Base-by-base conservation (phyloP, 2,888 invertebrate genomes). In the Malacosoma neustria region DNA sequence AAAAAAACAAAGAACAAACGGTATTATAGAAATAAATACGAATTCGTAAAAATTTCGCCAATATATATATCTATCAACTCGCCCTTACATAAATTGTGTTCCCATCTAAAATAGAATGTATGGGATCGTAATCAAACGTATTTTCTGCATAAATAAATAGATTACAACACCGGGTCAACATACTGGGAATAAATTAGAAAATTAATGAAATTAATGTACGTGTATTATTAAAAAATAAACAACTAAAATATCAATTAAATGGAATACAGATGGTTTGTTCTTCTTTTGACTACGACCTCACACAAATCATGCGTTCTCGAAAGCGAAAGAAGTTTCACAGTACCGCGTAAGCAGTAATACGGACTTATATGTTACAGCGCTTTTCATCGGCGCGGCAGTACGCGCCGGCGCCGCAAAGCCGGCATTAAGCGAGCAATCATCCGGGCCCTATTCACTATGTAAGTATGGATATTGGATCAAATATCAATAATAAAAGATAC, bases 391-490 rank as follows among this genome's bases (percentile, higher is more conserved):
- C 31, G 36, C 35, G 41, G 40, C 37, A 36, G 37, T 43, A 57
- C 58, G 56, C 54, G 54, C 60, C 57, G 43, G 33, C 38, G 51
- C 47, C 39, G 48, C 35, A 37, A 32, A 33, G 43, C 32, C 41
- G 43, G 57, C 57, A 59, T 57, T 56, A 57, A 62, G 66, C 66
- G 60, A 52, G 66, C 61, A 37, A 45, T 45, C 42, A 40, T 43
- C 13, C 31, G 29, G 39, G 39, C 32, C 36, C 34, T 13, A 36
- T 22, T 22, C 22, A 22, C 22, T 9, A 22, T 22, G n/a, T n/a
- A n/a, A n/a, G n/a, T n/a, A n/a, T n/a, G n/a, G n/a, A n/a, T n/a
- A n/a, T n/a, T n/a, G n/a, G n/a, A n/a, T n/a, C n/a, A n/a, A n/a
- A n/a, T n/a, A n/a, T n/a, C n/a, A n/a, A n/a, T n/a, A n/a, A n/a